Conservation (phyloP, 2,888 invertebrate species). For the Anodontia alba region DNA sequence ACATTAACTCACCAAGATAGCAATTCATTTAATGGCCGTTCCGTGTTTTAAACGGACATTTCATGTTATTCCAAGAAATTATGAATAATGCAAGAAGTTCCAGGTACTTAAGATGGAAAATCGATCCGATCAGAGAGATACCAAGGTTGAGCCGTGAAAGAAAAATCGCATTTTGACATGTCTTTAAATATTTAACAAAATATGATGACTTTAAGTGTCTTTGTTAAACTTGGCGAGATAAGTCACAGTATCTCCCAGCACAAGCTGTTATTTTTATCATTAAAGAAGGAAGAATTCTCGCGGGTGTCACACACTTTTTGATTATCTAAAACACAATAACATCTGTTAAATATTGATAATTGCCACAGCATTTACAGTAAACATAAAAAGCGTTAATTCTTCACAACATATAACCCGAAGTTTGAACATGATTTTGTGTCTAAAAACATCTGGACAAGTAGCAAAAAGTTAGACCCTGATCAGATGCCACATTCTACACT, state of each 20-base stretch:
- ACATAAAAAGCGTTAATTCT: too few relatives aligned
- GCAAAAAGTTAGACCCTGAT: too few relatives aligned
- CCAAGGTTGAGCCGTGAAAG: neutral
- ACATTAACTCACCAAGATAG: constrained; percentile 25
- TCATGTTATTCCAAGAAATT: constrained; percentile 42
- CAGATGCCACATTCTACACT: too few relatives aligned
- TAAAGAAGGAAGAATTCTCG: constrained; percentile 4
- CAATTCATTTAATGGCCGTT: constrained; percentile 30
- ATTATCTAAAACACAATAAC: neutral
- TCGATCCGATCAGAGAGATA: neutral
- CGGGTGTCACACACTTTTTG: constrained; percentile 1
- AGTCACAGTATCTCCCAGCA: constrained; percentile 1
- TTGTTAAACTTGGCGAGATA: constrained; percentile 10
- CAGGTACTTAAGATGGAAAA: constrained; percentile 10
- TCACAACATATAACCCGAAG: too few relatives aligned
- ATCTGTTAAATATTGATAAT: neutral
- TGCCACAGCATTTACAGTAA: too few relatives aligned
- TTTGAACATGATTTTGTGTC: too few relatives aligned
- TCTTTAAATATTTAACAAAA: constrained; percentile 6
- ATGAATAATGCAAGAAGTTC: constrained; percentile 30
- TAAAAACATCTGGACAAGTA: too few relatives aligned
- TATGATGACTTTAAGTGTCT: constrained; percentile 9
- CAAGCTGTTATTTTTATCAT: constrained; percentile 4
- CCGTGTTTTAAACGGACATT: constrained; percentile 27
- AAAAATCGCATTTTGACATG: neutral